phyloP scores from a whole-genome alignment of 2,113 vertebrate genomes.

The Empidonax alnorum region DNA sequence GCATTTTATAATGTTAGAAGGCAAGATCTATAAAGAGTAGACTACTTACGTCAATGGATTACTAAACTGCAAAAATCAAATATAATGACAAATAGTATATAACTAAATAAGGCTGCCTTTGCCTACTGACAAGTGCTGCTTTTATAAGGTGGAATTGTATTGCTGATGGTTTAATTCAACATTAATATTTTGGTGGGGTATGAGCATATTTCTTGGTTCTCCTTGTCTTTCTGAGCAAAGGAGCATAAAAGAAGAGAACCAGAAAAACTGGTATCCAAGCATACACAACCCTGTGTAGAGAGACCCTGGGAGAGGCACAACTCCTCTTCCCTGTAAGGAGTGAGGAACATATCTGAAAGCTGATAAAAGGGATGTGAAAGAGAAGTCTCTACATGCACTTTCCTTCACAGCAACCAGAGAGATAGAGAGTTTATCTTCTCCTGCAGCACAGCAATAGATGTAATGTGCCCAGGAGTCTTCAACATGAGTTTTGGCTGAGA shows the following conservation, averaged over 20 bases:
- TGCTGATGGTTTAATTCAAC: not conserved
- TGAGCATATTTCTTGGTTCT: not conserved
- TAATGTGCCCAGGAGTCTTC: not conserved
- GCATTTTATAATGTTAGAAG: not conserved
- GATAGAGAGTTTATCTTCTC: not conserved
- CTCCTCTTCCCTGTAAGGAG: not conserved
- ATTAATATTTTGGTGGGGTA: not conserved
- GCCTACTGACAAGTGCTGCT: not conserved
- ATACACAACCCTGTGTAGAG: not conserved
- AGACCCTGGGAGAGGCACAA: fast-evolving
- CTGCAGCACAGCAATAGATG: not conserved
- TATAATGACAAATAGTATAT: not conserved
- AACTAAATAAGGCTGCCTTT: not conserved
- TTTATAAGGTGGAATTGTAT: not conserved
- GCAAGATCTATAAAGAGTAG: not conserved
- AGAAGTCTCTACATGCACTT: not conserved
- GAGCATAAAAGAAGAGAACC: not conserved
- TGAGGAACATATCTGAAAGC: not conserved
- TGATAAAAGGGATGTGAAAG: not conserved
- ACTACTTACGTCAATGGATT: not conserved
- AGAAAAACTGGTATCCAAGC: not conserved
- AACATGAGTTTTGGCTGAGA: not conserved
- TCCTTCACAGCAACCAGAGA: not conserved
- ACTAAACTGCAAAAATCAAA: not conserved
- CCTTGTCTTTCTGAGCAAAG: not conserved